Evolutionary conservation across 2,888 invertebrate genomes (phyloP).

Genomic region (Drosophila paranaensis): DNA sequence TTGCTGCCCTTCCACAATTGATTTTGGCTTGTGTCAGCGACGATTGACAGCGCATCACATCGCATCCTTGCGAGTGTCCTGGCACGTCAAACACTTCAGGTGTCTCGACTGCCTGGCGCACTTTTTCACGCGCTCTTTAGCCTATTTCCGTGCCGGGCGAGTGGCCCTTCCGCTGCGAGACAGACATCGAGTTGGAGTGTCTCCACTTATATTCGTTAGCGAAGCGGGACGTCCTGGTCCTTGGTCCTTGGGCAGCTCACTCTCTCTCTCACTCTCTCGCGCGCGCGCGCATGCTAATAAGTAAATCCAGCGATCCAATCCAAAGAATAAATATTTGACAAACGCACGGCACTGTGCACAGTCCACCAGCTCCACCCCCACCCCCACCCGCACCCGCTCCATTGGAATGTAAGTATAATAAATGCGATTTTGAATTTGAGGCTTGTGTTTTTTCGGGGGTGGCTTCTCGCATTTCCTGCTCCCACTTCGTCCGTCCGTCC

Average conservation of each 20-base stretch:
- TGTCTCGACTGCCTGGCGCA: constrained; percentile 48
- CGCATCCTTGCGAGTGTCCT: constrained; percentile 27
- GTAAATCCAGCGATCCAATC: constrained; percentile 80
- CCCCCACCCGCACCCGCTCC: constrained; percentile 9
- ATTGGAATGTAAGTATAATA: constrained; percentile 77
- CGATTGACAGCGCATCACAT: constrained; percentile 59
- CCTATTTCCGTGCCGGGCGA: constrained; percentile 65
- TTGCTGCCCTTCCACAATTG: constrained; percentile 72
- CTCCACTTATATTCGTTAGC: constrained; percentile 67
- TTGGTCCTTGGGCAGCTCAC: background rate
- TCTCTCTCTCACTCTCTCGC: background rate
- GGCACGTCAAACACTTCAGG: constrained; percentile 56
- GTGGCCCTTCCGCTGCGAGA: constrained; percentile 54
- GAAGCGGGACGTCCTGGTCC: constrained; percentile 40
- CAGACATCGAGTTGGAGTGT: constrained; percentile 7
- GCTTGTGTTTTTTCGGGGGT: constrained; percentile 45
- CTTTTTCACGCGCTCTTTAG: constrained; percentile 75
- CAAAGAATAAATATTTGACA: constrained; percentile 81
- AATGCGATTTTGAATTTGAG: constrained; percentile 76
- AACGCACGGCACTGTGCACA: constrained; percentile 62
- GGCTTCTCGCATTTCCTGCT: constrained; percentile 10
- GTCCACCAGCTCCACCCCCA: background rate
- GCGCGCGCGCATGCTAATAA: constrained; percentile 78
- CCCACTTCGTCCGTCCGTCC: constrained; percentile 21
- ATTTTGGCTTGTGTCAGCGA: constrained; percentile 74